Percentiles rank a stretch among this genome's conserved stretches.
Conservation (phyloP, 2,888 invertebrate genomes). For the Oxyteleia sp. region DNA sequence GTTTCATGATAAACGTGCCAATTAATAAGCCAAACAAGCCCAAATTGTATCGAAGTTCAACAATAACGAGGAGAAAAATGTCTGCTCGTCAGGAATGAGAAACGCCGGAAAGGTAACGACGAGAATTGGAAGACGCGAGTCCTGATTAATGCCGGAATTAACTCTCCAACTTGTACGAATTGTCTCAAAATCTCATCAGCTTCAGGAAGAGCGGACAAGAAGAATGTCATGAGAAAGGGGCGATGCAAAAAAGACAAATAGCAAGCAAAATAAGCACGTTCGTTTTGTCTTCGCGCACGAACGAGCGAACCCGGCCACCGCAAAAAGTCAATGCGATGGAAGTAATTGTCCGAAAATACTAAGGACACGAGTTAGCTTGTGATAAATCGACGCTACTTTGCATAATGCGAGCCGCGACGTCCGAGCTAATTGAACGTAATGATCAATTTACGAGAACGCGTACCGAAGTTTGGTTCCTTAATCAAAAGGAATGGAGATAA, state of each 20-base stretch:
- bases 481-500: conserved; percentile 42
- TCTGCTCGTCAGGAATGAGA: neutral
- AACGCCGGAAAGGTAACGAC: neutral
- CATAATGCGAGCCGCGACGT: conserved; percentile 32
- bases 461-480: conserved; percentile 3
- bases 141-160: conserved; percentile 43
- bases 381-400: conserved; percentile 44
- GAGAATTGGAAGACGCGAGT: neutral
- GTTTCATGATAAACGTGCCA: too few relatives aligned
- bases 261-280: conserved; percentile 17
- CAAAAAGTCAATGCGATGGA: conserved; percentile 34
- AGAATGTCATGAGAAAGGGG: conserved; percentile 16
- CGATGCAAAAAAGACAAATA: conserved; percentile 23
- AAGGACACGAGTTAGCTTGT: conserved; percentile 5
- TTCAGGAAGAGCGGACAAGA: conserved; percentile 11
- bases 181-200: conserved; percentile 41
- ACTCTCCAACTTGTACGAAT: conserved; percentile 21
- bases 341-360: conserved; percentile 59
- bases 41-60: conserved; percentile 13
- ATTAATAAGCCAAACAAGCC: conserved; percentile 53
- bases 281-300: conserved; percentile 24
- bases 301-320: neutral
- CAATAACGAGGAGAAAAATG: conserved; percentile 7
- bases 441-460: conserved; percentile 37
- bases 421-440: conserved; percentile 36